phyloP scores from a whole-genome alignment of 2,797 vertebrate species.

The Hozukius guyotensis region DNA sequence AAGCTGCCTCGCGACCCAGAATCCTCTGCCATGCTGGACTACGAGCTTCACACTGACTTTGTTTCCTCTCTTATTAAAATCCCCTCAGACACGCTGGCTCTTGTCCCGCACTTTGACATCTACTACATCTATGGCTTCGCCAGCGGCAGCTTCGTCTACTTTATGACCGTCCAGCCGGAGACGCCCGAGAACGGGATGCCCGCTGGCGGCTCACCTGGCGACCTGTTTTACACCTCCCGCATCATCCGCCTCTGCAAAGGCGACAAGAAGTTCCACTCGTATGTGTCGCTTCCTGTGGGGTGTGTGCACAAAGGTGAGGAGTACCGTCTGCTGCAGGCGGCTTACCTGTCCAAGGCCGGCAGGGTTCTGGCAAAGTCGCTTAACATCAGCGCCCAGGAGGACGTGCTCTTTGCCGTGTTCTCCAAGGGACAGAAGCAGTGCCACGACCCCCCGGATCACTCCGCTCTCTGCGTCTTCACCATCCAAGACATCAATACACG shows the following conservation, averaged over 20 bases:
- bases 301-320: slow-evolving; percentile 91
- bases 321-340: slow-evolving; percentile 95
- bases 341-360: slow-evolving; percentile 93
- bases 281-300: slow-evolving; percentile 95
- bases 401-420: slow-evolving; percentile 96
- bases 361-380: slow-evolving; percentile 89
- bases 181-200: slow-evolving; percentile 92
- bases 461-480: slow-evolving; percentile 94
- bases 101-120: slow-evolving; percentile 97
- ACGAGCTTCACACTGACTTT: slow-evolving; percentile 97
- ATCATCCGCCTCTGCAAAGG: slow-evolving; percentile 98
- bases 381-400: slow-evolving; percentile 91
- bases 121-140: slow-evolving; percentile 97
- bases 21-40: slow-evolving; percentile 97
- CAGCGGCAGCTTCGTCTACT: slow-evolving; percentile 95
- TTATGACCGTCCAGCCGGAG: slow-evolving; percentile 96
- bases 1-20: slow-evolving; percentile 96
- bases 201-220: slow-evolving; percentile 89
- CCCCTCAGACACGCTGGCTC: slow-evolving; percentile 95
- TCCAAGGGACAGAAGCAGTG: slow-evolving; percentile 99
- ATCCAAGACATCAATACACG: slow-evolving; percentile 91
- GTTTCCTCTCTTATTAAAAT: slow-evolving; percentile 99
- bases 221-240: slow-evolving; percentile 96
- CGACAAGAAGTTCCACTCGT: slow-evolving; percentile 98
- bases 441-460: slow-evolving; percentile 92